Conservation (phyloP, 2,888 invertebrate species). For the Boloria selene region DNA sequence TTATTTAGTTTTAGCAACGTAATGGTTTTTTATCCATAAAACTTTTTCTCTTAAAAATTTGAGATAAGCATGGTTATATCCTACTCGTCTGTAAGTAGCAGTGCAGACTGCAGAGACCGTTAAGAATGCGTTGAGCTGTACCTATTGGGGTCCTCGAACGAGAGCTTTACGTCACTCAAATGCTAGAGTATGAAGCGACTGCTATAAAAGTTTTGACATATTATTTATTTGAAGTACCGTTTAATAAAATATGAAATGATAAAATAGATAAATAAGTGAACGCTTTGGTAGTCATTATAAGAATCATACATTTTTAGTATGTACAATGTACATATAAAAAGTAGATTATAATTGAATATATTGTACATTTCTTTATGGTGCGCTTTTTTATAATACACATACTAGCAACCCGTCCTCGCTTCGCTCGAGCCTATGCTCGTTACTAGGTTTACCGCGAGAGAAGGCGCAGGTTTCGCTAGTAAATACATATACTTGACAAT, state of each 20-base stretch:
- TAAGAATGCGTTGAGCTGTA: constrained; percentile 6
- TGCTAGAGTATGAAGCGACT: constrained; percentile 5
- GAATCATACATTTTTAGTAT: too few relatives aligned
- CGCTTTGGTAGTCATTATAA: background rate
- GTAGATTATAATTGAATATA: background rate
- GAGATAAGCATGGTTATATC: background rate
- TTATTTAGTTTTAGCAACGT: too few relatives aligned
- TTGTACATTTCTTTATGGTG: too few relatives aligned
- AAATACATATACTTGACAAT: too few relatives aligned
- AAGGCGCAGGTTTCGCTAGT: too few relatives aligned
- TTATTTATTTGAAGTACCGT: background rate
- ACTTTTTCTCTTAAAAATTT: background rate
- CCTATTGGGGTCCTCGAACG: background rate
- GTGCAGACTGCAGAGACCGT: constrained; percentile 3
- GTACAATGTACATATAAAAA: too few relatives aligned
- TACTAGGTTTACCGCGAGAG: too few relatives aligned
- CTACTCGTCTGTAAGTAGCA: background rate
- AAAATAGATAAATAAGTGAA: background rate
- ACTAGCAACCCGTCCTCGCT: too few relatives aligned
- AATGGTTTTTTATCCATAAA: background rate
- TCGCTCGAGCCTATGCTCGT: too few relatives aligned
- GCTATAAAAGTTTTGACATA: constrained; percentile 6
- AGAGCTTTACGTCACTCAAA: background rate
- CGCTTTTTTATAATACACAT: too few relatives aligned
- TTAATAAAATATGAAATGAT: too few relatives aligned